phyloP scores from a whole-genome alignment of 2,888 invertebrate genomes.

The Onchidella celtica region DNA sequence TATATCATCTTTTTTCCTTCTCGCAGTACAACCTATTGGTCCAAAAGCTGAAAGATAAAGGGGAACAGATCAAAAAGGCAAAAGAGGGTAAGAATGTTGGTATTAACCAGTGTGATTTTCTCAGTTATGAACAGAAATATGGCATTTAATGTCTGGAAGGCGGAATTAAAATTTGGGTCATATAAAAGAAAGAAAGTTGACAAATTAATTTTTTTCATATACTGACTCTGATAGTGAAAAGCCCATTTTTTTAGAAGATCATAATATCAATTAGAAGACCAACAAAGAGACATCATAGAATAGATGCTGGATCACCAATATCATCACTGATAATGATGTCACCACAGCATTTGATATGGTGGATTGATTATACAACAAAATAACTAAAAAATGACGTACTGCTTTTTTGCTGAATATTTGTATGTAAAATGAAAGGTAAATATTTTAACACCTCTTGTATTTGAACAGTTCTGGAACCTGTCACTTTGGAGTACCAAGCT shows the following conservation, averaged over 20 bases:
- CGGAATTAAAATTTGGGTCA: too few relatives aligned
- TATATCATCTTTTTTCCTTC: constrained; percentile 1
- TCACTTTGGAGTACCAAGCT: constrained; percentile 66
- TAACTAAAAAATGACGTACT: not conserved
- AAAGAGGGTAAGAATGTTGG: constrained; percentile 58
- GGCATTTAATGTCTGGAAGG: too few relatives aligned
- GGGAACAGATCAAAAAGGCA: constrained; percentile 59
- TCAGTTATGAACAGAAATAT: too few relatives aligned
- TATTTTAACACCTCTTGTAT: not conserved
- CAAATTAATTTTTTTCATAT: too few relatives aligned
- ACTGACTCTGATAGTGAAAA: too few relatives aligned
- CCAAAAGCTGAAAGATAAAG: constrained; percentile 55
- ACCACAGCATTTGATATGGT: not conserved
- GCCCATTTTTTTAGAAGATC: too few relatives aligned
- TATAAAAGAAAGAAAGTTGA: too few relatives aligned
- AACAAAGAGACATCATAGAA: too few relatives aligned
- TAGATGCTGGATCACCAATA: too few relatives aligned
- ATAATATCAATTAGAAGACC: too few relatives aligned
- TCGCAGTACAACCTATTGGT: constrained; percentile 60
- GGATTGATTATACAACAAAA: not conserved
- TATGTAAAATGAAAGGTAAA: not conserved
- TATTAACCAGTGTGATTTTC: not conserved
- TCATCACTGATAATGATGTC: not conserved
- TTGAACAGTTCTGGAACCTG: constrained; percentile 67
- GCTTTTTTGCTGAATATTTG: too few relatives aligned